Evolutionary conservation across 2,113 vertebrate genomes (phyloP), one percentile per base, ranked within the genome.

Genomic region (Oophaga pumilio): DNA sequence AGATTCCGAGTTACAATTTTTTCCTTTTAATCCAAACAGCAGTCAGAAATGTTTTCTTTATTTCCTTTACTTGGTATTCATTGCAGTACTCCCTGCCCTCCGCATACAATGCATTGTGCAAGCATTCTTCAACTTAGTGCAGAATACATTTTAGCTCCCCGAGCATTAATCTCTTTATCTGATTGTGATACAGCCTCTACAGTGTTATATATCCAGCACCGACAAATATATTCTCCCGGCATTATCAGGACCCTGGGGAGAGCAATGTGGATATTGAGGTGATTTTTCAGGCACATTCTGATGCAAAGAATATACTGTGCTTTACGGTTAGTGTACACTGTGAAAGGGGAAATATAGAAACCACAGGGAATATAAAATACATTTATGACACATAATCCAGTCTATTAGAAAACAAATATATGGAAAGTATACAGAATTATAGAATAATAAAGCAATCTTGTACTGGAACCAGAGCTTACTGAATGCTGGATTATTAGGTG

Each of bases 111-210:
- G 43, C 71, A 76, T 62, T 64, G 84, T 53, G 26, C 59, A 53
- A 56, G 68, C 59, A 86, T 78, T 69, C 10, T 56, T 56, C 60
- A 68, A 68, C n/a, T 86, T 56, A 53, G 85, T 26, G 22, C 57
- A 68, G 74, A 78, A 86, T 78, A 78, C 1, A 78, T 79, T 62
- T 78, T 49, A 24, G 22, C 84, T 62, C 18, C 14, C 22, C 6
- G 8, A 76, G 71, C 57, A 76, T 85, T 24, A 62, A 86, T 86
- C 85, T 76, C 79, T 86, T 78, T 78, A 78, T 86, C 85, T 76
- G 76, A 64, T 77, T n/a, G 57, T 78, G 60, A 68, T 86, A 28
- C 22, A 26, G 81, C 49, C 43, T 50, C 60, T 62, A 68, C 84
- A 52, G 59, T 64, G 43, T 60, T 64, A 15, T 50, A 52, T 77